Evolutionary conservation across 2,888 invertebrate species (phyloP).

Genomic region (Ornithoptera alexandrae): DNA sequence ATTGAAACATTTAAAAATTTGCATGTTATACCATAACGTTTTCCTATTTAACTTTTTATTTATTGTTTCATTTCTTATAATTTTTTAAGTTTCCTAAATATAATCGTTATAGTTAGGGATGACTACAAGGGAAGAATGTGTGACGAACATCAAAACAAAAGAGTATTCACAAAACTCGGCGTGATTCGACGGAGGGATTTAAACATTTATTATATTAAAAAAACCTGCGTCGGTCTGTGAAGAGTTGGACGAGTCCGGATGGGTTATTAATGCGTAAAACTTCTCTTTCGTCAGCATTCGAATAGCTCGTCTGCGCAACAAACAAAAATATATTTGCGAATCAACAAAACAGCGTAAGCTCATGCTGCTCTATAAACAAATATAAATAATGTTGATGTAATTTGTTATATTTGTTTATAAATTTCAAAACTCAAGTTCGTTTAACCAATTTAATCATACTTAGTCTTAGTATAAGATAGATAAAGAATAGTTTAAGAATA

Average conservation of each 20-base stretch:
- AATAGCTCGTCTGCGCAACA: constrained; percentile 71
- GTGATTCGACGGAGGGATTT: constrained; percentile 18
- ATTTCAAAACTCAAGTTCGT: not conserved
- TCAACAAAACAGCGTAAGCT: constrained; percentile 1
- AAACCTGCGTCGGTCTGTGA: constrained; percentile 29
- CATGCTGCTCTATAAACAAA: constrained; percentile 1
- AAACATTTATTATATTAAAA: constrained; percentile 24
- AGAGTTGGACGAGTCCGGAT: constrained; percentile 52
- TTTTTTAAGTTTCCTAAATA: not conserved
- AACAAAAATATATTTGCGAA: constrained; percentile 38
- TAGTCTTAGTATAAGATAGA: no score
- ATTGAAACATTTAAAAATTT: no score
- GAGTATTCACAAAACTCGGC: constrained; percentile 10
- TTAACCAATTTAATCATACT: not conserved
- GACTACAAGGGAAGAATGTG: constrained; percentile 22
- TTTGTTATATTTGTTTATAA: not conserved
- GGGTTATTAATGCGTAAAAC: constrained; percentile 51
- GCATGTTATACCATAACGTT: no score
- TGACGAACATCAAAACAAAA: constrained; percentile 18
- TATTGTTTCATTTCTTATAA: no score
- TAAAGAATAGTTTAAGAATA: not conserved
- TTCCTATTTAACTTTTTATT: no score
- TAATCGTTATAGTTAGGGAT: not conserved
- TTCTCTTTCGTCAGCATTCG: constrained; percentile 66
- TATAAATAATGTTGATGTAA: constrained; percentile 10